A percentile compares a stretch with the other conserved stretches of the same genome.
Evolutionary conservation across 2,888 invertebrate genomes (phyloP).

Genomic region (Eucera pruinosa): DNA sequence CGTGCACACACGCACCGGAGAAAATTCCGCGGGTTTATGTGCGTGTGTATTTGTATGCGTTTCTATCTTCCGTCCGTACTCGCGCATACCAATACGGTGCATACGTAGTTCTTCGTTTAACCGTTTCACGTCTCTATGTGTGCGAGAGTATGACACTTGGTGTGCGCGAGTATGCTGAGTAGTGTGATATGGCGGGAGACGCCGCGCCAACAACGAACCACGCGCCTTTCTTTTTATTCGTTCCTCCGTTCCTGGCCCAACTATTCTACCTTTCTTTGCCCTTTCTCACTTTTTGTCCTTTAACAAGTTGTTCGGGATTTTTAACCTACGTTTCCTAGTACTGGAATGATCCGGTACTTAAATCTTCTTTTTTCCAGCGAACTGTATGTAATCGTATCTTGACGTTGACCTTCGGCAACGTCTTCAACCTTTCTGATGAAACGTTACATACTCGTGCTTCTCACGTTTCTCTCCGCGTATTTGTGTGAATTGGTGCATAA

Average conservation of each 20-base stretch:
- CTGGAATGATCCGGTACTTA: no score
- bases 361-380: conserved; percentile 10
- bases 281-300: conserved; percentile 1
- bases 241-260: conserved; percentile 51
- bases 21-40: conserved; percentile 72
- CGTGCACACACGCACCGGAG: conserved; percentile 68
- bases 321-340: no score
- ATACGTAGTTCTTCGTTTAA: conserved; percentile 51
- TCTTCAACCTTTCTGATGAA: conserved; percentile 30
- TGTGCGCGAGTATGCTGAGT: conserved; percentile 57
- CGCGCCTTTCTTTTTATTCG: conserved; percentile 71
- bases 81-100: conserved; percentile 31
- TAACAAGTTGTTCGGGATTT: no score
- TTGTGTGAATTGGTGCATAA: background rate
- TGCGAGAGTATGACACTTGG: conserved; percentile 53
- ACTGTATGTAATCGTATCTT: conserved; percentile 37
- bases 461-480: conserved; percentile 3
- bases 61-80: conserved; percentile 24
- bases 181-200: conserved; percentile 78
- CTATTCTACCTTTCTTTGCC: conserved; percentile 48
- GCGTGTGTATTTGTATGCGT: conserved; percentile 51
- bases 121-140: conserved; percentile 41
- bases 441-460: conserved; percentile 20
- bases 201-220: conserved; percentile 73
- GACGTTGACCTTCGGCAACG: conserved; percentile 60